These are phyloP conservation scores for Allobates femoralis DNA, from an alignment of 2,797 vertebrate species.

Conservation along the genomic window DNA sequence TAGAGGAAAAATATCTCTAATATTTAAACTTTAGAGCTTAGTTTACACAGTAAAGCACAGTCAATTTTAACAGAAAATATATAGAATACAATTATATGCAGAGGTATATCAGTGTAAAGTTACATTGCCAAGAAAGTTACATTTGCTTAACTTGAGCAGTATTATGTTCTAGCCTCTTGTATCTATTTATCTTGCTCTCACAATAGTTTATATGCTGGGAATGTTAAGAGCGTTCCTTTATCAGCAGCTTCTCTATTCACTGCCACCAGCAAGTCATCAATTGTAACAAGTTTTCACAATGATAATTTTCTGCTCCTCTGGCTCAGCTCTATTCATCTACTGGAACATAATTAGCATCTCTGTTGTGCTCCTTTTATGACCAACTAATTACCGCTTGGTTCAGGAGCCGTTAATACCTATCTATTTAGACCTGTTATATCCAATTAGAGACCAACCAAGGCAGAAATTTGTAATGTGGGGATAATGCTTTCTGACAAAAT, in stretches of 20 bases:
- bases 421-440: slow-evolving; percentile 63
- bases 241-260: slow-evolving; percentile 48
- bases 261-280: slow-evolving; percentile 43
- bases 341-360: slow-evolving; percentile 62
- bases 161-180: slow-evolving; percentile 26
- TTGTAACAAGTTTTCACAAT: slow-evolving; percentile 58
- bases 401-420: slow-evolving; percentile 62
- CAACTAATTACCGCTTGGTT: slow-evolving; percentile 62
- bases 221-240: slow-evolving; percentile 47
- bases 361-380: slow-evolving; percentile 56
- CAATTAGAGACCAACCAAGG: slow-evolving; percentile 60
- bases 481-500: slow-evolving; percentile 58
- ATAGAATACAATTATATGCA: neutral
- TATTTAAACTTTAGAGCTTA: neutral
- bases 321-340: slow-evolving; percentile 57
- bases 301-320: slow-evolving; percentile 61
- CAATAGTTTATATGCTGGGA: slow-evolving; percentile 37
- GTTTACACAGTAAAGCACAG: neutral
- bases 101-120: neutral
- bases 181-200: slow-evolving; percentile 44
- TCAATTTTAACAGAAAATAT: neutral
- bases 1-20: neutral
- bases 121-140: slow-evolving; percentile 38
- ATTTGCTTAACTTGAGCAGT: slow-evolving; percentile 40
- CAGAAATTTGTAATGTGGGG: slow-evolving; percentile 57